A percentile compares a stretch with the other conserved stretches of the same genome.
These are phyloP conservation scores for Bursaphelenchus okinawaensis DNA, from an alignment of 2,888 invertebrate genomes.

Conservation along the genomic window DNA sequence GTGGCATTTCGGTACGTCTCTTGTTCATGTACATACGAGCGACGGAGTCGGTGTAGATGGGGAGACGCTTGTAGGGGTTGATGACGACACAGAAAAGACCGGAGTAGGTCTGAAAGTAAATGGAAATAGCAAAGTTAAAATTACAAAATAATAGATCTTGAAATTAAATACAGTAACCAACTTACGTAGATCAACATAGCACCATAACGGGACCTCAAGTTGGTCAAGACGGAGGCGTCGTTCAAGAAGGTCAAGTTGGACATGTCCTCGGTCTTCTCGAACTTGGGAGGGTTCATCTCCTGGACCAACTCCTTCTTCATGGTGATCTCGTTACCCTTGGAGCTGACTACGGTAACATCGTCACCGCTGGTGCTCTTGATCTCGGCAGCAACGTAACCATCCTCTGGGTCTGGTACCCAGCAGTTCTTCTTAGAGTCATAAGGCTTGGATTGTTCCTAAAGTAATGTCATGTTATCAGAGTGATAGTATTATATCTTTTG, in stretches of 20 bases:
- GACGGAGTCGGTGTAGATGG: constrained; percentile 55
- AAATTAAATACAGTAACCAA: neutral
- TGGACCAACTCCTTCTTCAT: constrained; percentile 82
- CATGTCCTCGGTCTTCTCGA: constrained; percentile 74
- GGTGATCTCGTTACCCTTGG: constrained; percentile 64
- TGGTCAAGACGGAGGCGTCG: constrained; percentile 96
- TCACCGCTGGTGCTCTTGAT: constrained; percentile 98
- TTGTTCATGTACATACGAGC: constrained; percentile 84
- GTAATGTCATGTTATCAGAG: neutral
- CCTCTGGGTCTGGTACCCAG: constrained; percentile 67
- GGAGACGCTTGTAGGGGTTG: constrained; percentile 57
- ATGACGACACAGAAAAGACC: constrained; percentile 57
- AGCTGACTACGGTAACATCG: constrained; percentile 72
- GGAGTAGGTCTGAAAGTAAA: constrained; percentile 47
- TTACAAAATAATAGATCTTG: too few species aligned
- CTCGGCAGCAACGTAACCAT: constrained; percentile 79
- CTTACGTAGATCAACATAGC: constrained; percentile 70
- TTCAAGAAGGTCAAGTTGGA: constrained; percentile 92
- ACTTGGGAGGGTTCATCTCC: constrained; percentile 98
- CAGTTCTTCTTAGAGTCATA: constrained; percentile 99
- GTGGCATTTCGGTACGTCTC: constrained; percentile 98
- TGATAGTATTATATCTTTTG: too few species aligned
- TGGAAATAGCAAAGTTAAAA: too few species aligned
- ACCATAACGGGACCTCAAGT: constrained; percentile 95
- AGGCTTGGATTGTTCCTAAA: constrained; percentile 88